These are phyloP conservation scores for Piscicola geometra DNA, from an alignment of 2,888 invertebrate genomes.

Conservation along the genomic window DNA sequence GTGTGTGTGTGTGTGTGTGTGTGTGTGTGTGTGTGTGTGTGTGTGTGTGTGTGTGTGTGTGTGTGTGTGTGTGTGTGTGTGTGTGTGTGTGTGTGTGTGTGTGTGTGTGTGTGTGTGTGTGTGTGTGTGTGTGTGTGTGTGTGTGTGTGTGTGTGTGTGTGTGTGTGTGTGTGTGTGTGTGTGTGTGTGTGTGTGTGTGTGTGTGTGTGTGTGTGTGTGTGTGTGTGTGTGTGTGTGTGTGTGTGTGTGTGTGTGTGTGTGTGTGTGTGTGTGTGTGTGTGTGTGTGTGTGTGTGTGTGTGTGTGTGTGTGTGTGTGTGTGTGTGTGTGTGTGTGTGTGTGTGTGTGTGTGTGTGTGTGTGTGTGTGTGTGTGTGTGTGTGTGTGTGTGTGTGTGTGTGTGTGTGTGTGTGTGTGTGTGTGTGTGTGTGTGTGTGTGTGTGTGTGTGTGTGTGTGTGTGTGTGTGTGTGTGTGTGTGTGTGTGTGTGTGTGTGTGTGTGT, in stretches of 20 bases:
- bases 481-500: constrained; percentile 5
- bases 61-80: too few relatives aligned
- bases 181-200: constrained; percentile 18
- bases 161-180: constrained; percentile 18
- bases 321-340: constrained; percentile 11
- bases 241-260: constrained; percentile 19
- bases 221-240: constrained; percentile 15
- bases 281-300: constrained; percentile 19
- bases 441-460: constrained; percentile 18
- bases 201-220: constrained; percentile 17
- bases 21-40: too few relatives aligned
- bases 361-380: constrained; percentile 19
- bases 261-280: constrained; percentile 19
- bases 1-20: too few relatives aligned
- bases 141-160: too few relatives aligned
- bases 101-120: too few relatives aligned
- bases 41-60: too few relatives aligned
- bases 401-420: constrained; percentile 19
- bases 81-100: too few relatives aligned
- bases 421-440: constrained; percentile 19
- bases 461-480: constrained; percentile 19
- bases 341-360: constrained; percentile 19
- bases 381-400: constrained; percentile 16
- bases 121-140: too few relatives aligned
- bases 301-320: constrained; percentile 16